Conservation (phyloP, 2,888 invertebrate genomes). For the Scrobipalpa costella region DNA sequence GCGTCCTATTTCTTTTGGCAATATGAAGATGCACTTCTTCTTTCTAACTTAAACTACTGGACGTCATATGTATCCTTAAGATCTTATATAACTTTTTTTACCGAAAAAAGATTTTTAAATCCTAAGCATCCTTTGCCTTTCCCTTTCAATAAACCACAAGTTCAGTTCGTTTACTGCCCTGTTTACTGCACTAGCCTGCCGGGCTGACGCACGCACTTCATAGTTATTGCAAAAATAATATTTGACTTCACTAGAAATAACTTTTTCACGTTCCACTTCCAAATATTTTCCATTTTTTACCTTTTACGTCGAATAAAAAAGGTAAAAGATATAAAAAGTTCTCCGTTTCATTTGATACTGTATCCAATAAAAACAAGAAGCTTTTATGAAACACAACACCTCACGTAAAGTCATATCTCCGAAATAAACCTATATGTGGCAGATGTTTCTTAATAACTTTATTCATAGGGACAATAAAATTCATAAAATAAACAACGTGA, state of each 20-base stretch:
- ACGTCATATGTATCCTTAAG: no score
- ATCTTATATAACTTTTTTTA: no score
- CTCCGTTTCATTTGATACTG: background rate
- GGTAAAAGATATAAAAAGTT: background rate
- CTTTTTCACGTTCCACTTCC: background rate
- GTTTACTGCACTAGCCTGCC: constrained; percentile 20
- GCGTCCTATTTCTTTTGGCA: no score
- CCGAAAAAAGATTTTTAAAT: no score
- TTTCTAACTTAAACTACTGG: no score
- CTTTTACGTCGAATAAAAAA: background rate
- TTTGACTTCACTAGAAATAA: no score
- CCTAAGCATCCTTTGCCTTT: background rate
- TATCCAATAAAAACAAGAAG: background rate
- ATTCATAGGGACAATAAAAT: constrained; percentile 10
- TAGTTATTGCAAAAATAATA: no score
- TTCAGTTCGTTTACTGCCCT: background rate
- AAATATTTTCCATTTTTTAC: background rate
- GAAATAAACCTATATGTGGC: constrained; percentile 3
- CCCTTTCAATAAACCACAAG: background rate
- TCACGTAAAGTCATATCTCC: background rate
- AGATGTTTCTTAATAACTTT: constrained; percentile 5
- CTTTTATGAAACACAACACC: background rate
- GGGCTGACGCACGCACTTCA: constrained; percentile 16
- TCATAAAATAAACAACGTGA: constrained; percentile 2
- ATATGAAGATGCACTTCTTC: no score